A percentile compares a stretch with the other conserved stretches of the same genome.
These are phyloP conservation scores for Catostylus mosaicus DNA, from an alignment of 30 jellyfish, hydroid and myxozoan genomes.

Conservation along the genomic window DNA sequence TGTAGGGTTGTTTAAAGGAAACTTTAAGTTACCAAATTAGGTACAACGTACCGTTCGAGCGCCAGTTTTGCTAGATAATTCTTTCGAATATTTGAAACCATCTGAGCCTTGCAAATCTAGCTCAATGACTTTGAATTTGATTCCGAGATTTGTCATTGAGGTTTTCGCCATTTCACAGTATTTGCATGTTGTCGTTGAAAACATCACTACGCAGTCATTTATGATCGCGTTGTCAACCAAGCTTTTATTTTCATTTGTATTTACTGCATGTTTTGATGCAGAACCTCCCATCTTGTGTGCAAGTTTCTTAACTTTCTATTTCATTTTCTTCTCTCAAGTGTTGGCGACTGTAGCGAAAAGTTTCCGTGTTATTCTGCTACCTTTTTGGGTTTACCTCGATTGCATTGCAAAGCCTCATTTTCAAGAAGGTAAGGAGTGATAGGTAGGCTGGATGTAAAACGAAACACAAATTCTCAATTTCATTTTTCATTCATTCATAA, in stretches of 20 bases:
- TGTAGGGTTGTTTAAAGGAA: too few relatives aligned
- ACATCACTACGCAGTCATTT: slow-evolving; percentile 81
- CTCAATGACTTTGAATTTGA: slow-evolving; percentile 53
- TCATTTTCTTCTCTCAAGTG: neutral
- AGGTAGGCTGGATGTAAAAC: too few relatives aligned
- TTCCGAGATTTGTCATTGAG: slow-evolving; percentile 47
- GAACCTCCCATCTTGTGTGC: slow-evolving; percentile 37
- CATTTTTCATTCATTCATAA: too few relatives aligned
- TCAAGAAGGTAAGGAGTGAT: too few relatives aligned
- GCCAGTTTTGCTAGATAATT: slow-evolving; percentile 65
- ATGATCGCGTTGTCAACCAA: slow-evolving; percentile 54
- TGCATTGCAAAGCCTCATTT: too few relatives aligned
- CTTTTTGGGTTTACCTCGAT: too few relatives aligned
- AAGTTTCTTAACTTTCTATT: neutral
- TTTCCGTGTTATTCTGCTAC: too few relatives aligned
- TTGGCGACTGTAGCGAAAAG: too few relatives aligned
- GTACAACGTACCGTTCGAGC: slow-evolving; percentile 73
- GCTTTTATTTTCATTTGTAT: neutral
- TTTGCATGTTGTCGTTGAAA: slow-evolving; percentile 83
- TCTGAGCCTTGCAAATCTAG: slow-evolving; percentile 51
- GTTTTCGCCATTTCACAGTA: slow-evolving; percentile 84
- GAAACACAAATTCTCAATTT: too few relatives aligned
- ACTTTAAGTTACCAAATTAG: too few relatives aligned
- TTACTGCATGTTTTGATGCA: neutral
- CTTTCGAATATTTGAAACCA: slow-evolving; percentile 52